A percentile compares a stretch with the other conserved stretches of the same genome.
phyloP scores from a whole-genome alignment of 2,888 invertebrate species.

The Xestia sexstrigata region DNA sequence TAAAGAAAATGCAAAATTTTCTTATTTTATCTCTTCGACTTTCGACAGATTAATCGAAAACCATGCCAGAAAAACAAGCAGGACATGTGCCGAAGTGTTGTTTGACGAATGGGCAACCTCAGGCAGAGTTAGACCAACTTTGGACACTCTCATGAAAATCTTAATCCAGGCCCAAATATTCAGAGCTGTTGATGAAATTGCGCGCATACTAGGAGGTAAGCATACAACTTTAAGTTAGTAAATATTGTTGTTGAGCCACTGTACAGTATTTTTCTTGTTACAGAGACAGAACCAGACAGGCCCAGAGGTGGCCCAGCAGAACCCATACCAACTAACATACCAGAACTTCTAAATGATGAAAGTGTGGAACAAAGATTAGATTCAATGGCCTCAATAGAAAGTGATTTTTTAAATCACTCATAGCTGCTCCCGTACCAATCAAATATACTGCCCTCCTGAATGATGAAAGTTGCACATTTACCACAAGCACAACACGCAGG shows the following conservation, averaged over 20 bases:
- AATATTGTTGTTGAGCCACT: too few species aligned
- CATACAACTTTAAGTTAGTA: background rate
- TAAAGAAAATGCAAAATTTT: background rate
- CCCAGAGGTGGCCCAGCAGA: constrained; percentile 93
- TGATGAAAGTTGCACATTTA: constrained; percentile 56
- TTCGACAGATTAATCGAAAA: constrained; percentile 92
- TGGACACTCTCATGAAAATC: constrained; percentile 92
- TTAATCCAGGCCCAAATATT: constrained; percentile 92
- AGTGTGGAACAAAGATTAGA: constrained; percentile 70
- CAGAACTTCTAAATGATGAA: constrained; percentile 78
- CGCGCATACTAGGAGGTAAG: constrained; percentile 88
- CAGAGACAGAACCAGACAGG: constrained; percentile 91
- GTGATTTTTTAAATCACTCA: constrained; percentile 63
- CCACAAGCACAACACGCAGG: background rate
- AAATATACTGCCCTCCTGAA: constrained; percentile 83
- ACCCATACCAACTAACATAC: constrained; percentile 87
- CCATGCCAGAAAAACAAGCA: constrained; percentile 76
- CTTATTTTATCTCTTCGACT: background rate
- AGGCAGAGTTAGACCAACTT: constrained; percentile 93
- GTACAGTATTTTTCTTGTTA: constrained; percentile 57
- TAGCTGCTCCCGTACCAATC: constrained; percentile 90
- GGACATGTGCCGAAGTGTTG: constrained; percentile 93
- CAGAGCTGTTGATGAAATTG: constrained; percentile 95
- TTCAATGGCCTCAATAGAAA: constrained; percentile 63
- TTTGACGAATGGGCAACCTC: constrained; percentile 97